Conservation (phyloP, 2,888 invertebrate genomes). For the Malthinus seriepunctatus region DNA sequence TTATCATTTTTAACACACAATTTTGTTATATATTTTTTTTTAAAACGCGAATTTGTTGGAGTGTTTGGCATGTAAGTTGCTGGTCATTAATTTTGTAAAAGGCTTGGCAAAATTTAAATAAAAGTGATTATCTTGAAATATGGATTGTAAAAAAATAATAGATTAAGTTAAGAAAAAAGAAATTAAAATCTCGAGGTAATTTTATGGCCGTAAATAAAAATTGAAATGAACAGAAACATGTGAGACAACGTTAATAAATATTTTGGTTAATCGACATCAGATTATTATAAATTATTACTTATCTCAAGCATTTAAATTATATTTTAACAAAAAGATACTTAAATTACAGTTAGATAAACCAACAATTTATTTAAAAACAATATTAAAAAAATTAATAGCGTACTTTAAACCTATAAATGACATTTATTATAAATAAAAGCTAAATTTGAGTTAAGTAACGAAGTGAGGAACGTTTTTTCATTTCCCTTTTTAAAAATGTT, state of each 20-base stretch:
- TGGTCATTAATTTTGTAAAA: not conserved
- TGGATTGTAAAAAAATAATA: not conserved
- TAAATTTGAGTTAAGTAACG: no score
- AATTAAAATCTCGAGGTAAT: not conserved
- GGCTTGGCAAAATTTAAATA: slow-evolving; percentile 14
- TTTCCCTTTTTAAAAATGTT: no score
- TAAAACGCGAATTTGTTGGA: not conserved
- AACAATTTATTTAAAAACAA: no score
- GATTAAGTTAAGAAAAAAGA: not conserved
- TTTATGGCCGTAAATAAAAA: not conserved
- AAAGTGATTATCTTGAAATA: slow-evolving; percentile 5
- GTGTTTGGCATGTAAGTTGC: no score
- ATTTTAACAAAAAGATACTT: not conserved
- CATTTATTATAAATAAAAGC: no score
- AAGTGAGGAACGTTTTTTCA: no score
- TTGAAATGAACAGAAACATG: not conserved
- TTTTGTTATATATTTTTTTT: not conserved
- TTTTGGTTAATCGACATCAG: not conserved
- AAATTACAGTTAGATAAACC: no score
- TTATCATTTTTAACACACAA: not conserved
- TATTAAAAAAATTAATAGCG: no score
- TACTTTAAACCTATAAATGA: no score
- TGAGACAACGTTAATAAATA: slow-evolving; percentile 2
- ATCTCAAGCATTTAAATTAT: not conserved
- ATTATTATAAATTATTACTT: not conserved